These are phyloP conservation scores for Leucopsar rothschildi DNA, from an alignment of 2,113 vertebrate genomes.

Conservation along the genomic window DNA sequence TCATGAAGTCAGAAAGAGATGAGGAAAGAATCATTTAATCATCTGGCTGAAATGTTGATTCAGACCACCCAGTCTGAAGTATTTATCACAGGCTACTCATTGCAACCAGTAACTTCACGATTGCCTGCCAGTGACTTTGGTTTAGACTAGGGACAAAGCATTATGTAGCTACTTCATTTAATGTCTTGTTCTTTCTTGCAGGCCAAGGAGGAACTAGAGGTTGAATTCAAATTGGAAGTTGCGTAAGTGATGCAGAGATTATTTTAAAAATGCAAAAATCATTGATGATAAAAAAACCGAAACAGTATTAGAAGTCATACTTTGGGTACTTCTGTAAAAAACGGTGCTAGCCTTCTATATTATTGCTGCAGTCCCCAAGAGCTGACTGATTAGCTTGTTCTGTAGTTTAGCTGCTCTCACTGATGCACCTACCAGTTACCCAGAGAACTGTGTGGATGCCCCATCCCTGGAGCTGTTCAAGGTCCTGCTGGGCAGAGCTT, in stretches of 20 bases:
- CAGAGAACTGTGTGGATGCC: background rate
- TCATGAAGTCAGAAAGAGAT: background rate
- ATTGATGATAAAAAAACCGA: background rate
- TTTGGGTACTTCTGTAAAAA: background rate
- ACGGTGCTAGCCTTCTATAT: background rate
- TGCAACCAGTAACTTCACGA: background rate
- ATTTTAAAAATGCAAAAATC: background rate
- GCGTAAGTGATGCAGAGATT: constrained; percentile 69
- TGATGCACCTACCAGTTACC: rapidly evolving
- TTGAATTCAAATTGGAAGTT: constrained; percentile 77
- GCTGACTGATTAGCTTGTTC: background rate
- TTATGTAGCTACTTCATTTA: background rate
- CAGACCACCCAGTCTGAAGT: background rate
- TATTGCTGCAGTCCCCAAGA: background rate
- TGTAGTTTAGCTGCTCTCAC: background rate
- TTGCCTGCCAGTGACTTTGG: background rate
- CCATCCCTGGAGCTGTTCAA: background rate
- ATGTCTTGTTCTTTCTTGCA: constrained; percentile 32
- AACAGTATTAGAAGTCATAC: background rate
- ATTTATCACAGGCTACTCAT: background rate
- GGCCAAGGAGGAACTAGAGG: constrained; percentile 72
- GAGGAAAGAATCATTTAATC: background rate
- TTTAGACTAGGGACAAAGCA: background rate
- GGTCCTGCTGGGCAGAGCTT: background rate
- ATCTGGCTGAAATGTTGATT: background rate